phyloP scores from a whole-genome alignment of 2,113 vertebrate genomes.

The Hassar affinis region DNA sequence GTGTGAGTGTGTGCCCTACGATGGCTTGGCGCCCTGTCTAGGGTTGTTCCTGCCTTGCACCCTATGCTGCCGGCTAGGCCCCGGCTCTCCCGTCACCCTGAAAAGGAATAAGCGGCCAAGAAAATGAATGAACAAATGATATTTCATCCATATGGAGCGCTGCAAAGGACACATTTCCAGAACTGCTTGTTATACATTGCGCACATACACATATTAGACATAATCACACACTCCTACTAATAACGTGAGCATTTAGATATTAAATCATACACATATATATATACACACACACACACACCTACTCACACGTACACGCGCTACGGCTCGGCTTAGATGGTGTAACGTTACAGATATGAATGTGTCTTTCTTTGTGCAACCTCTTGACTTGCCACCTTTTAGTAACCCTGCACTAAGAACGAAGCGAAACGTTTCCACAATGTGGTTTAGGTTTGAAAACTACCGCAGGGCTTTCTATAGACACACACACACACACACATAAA shows the following conservation, averaged over 20 bases:
- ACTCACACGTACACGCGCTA: neutral
- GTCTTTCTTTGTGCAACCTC: constrained; percentile 44
- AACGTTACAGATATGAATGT: constrained; percentile 43
- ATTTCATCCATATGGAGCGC: too few species aligned
- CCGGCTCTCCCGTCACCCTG: too few species aligned
- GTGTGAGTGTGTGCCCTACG: too few species aligned
- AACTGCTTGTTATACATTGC: too few species aligned
- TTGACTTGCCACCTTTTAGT: constrained; percentile 41
- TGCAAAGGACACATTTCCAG: too few species aligned
- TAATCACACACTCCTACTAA: neutral
- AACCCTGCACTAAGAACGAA: constrained; percentile 40
- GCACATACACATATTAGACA: neutral
- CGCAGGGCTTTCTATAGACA: constrained; percentile 50
- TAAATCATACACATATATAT: neutral
- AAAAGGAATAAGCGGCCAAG: too few species aligned
- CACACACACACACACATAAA: constrained; percentile 38
- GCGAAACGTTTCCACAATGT: constrained; percentile 42
- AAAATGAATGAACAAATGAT: too few species aligned
- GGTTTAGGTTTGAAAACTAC: constrained; percentile 47
- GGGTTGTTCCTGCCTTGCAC: too few species aligned
- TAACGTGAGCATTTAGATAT: neutral
- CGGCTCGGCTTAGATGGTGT: constrained; percentile 27
- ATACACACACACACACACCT: neutral
- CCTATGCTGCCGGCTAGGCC: too few species aligned
- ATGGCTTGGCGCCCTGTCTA: too few species aligned